These are phyloP conservation scores for Madoqua kirkii DNA, from an alignment of 2,113 vertebrate genomes.

Conservation along the genomic window DNA sequence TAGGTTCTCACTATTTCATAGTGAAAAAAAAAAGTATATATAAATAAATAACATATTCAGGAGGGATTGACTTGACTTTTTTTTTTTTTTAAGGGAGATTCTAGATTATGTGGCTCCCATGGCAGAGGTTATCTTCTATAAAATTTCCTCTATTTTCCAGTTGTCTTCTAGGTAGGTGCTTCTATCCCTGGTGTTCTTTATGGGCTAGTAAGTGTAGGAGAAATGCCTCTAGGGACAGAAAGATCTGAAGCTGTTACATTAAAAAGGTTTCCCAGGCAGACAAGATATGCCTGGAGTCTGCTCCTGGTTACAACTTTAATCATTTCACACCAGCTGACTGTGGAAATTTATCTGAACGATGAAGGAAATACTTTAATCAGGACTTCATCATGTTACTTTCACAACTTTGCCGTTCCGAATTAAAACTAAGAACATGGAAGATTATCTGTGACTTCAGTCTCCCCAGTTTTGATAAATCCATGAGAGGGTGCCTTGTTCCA, in stretches of 20 bases:
- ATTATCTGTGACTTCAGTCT: background rate
- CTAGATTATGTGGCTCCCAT: background rate
- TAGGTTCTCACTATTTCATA: background rate
- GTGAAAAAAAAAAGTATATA: background rate
- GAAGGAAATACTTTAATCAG: slow-evolving; percentile 36
- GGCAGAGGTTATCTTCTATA: background rate
- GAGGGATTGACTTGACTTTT: background rate
- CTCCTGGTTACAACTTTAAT: slow-evolving; percentile 34
- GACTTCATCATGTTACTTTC: background rate
- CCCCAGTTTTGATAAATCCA: background rate
- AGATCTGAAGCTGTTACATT: slow-evolving; percentile 7
- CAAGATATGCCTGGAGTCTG: slow-evolving; percentile 19
- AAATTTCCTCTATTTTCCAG: background rate
- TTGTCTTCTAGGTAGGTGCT: background rate
- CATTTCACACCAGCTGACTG: slow-evolving; percentile 14
- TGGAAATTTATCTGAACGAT: background rate
- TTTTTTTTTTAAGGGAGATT: background rate
- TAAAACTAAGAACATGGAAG: background rate
- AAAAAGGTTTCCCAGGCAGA: slow-evolving; percentile 13
- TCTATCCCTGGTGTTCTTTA: background rate
- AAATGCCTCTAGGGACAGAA: background rate
- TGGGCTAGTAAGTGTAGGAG: background rate
- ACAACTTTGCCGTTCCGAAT: background rate
- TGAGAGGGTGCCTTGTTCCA: background rate
- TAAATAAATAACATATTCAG: background rate